Evolutionary conservation across 2,888 invertebrate genomes (phyloP), one percentile per base, ranked within the genome.

Genomic region (Anticlea derivata): DNA sequence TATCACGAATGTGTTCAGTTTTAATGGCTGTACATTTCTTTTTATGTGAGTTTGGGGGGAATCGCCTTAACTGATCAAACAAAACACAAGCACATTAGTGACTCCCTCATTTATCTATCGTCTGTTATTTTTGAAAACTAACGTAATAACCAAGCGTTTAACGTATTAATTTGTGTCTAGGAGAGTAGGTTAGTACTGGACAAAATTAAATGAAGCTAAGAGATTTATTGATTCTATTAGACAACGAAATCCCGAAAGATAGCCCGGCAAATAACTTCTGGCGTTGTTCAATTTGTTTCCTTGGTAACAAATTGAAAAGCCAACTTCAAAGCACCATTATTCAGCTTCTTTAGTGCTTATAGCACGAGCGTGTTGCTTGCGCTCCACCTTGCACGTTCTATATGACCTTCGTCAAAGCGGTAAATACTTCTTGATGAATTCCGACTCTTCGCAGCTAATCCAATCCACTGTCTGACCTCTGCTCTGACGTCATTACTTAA

Each of bases 1-100:
- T 66, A 65, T 63, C 63, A 65, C 58, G 58, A 60, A 60, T 40
- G 40, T 47, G 43, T 51, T 52, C 40, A 38, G 34, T 57, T 55
- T 60, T 56, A 57, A 62, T 64, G 41, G 38, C 40, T 13, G n/a
- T 23, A 10, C 31, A 37, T 47, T 52, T 37, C 35, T 47, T 52
- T 50, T 29, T 43, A 47, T 30, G 38, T 33, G 30, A 44, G 31
- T 41, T 26, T 20, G 51, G 34, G 34, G 11, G 31, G 49, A 17
- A 26, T 50, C 31, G 27, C 27, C 29, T 8, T 44, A 45, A 46
- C 43, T 20, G 34, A 46, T 43, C 33, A 27, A 45, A 41, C 24
- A 39, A 45, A 37, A 47, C 26, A 43, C 27, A 50, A 11, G 24
- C 40, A 30, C 46, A 44, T 58, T 40, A 37, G 41, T 20, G 10